These are phyloP conservation scores for Alethe diademata DNA, from an alignment of 2,113 vertebrate species.

Conservation along the genomic window DNA sequence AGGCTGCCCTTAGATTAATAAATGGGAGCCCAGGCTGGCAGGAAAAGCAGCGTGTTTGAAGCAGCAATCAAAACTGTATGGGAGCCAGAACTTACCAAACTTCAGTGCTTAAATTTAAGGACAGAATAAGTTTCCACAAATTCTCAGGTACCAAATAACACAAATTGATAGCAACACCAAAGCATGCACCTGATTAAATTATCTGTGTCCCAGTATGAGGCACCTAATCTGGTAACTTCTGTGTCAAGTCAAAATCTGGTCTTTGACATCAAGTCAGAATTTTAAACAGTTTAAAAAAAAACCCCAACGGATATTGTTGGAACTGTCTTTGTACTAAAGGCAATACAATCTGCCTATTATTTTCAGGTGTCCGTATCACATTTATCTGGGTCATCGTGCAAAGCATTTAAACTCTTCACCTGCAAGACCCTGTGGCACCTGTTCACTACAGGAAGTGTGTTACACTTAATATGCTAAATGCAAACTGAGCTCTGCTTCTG, in stretches of 20 bases:
- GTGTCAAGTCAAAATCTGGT: not conserved
- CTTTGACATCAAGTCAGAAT: not conserved
- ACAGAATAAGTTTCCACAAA: not conserved
- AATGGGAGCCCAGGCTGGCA: not conserved
- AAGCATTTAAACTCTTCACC: not conserved
- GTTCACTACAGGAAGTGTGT: not conserved
- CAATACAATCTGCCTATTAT: not conserved
- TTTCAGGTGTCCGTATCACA: not conserved
- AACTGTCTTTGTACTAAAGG: not conserved
- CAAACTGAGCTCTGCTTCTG: not conserved
- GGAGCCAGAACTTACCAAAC: not conserved
- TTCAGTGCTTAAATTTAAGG: not conserved
- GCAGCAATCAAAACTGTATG: not conserved
- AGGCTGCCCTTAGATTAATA: not conserved
- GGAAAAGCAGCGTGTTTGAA: not conserved
- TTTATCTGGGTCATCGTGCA: not conserved
- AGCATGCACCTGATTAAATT: not conserved
- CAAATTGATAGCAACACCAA: not conserved
- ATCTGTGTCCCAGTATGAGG: rapidly evolving
- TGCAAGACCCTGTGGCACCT: not conserved
- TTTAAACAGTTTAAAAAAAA: not conserved
- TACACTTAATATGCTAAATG: not conserved
- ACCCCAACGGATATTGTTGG: not conserved
- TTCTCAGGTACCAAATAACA: not conserved
- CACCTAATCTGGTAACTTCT: not conserved